phyloP scores from a whole-genome alignment of 1,140 invertebrate genomes.

The Hormaphis cornu region DNA sequence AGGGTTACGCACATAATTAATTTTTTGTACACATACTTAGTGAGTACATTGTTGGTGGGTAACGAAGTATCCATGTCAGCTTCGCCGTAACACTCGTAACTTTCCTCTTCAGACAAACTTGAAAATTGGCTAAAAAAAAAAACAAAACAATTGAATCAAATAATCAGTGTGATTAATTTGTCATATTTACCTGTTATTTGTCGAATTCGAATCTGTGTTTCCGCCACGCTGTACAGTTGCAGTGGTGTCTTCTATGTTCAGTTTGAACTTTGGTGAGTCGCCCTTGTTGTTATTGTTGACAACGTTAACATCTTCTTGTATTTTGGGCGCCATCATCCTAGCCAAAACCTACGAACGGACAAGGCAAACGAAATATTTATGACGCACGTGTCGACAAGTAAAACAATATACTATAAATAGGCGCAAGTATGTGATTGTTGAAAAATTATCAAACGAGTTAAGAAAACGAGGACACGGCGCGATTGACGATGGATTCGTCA shows the following conservation, averaged over 20 bases:
- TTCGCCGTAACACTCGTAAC: constrained; percentile 56
- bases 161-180: neutral
- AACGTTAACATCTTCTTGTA: constrained; percentile 33
- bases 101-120: constrained; percentile 54
- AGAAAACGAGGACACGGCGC: no score
- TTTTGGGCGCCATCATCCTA: constrained; percentile 38
- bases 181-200: constrained; percentile 34
- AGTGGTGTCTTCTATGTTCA: constrained; percentile 24
- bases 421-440: no score
- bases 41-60: neutral
- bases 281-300: constrained; percentile 30
- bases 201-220: constrained; percentile 35
- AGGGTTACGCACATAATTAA: no score
- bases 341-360: constrained; percentile 19
- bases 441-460: no score
- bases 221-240: constrained; percentile 1
- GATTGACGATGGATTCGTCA: no score
- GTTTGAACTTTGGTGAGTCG: constrained; percentile 9
- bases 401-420: no score
- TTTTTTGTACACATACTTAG: constrained; percentile 20
- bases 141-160: constrained; percentile 8
- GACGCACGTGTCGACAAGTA: no score
- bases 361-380: neutral
- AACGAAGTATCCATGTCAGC: constrained; percentile 42
- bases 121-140: constrained; percentile 45